Percentiles rank a stretch among this genome's conserved stretches.
Evolutionary conservation across 2,888 invertebrate genomes (phyloP).

Genomic region (Smittia sp.): DNA sequence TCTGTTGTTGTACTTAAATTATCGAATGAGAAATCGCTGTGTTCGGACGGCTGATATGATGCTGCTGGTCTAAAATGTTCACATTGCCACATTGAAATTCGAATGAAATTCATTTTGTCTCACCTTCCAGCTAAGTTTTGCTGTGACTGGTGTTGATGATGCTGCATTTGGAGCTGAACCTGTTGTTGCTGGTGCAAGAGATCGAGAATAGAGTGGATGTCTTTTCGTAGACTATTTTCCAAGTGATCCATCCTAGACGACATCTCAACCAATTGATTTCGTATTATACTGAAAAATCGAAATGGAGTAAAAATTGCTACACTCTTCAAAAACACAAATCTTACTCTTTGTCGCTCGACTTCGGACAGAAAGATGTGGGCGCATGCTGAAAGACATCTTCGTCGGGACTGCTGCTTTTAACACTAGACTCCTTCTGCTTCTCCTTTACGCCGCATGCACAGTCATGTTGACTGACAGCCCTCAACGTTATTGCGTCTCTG

Average conservation of each 20-base stretch:
- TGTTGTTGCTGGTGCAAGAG: constrained; percentile 47
- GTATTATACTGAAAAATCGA: constrained; percentile 45
- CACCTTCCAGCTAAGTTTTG: not conserved
- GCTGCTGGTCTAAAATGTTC: constrained; percentile 44
- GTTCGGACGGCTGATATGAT: constrained; percentile 48
- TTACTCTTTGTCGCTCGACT: constrained; percentile 33
- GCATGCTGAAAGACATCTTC: constrained; percentile 36
- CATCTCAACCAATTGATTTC: constrained; percentile 46
- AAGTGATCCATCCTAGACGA: constrained; percentile 46
- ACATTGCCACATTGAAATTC: not conserved
- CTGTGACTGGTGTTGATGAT: not conserved
- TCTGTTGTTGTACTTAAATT: constrained; percentile 44
- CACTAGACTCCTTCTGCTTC: not conserved
- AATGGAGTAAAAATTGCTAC: not conserved
- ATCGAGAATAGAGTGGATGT: constrained; percentile 47
- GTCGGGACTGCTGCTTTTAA: constrained; percentile 36
- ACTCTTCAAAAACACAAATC: not conserved
- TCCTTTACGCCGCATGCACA: constrained; percentile 28
- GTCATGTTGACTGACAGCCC: constrained; percentile 43
- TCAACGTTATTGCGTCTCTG: constrained; percentile 44
- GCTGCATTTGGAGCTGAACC: constrained; percentile 45
- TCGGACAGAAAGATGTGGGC: constrained; percentile 30
- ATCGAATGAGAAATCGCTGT: constrained; percentile 48
- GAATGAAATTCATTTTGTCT: not conserved
- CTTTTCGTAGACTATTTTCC: constrained; percentile 47